Evolutionary conservation across 2,888 invertebrate genomes (phyloP).

Genomic region (Sphinx pinastri): DNA sequence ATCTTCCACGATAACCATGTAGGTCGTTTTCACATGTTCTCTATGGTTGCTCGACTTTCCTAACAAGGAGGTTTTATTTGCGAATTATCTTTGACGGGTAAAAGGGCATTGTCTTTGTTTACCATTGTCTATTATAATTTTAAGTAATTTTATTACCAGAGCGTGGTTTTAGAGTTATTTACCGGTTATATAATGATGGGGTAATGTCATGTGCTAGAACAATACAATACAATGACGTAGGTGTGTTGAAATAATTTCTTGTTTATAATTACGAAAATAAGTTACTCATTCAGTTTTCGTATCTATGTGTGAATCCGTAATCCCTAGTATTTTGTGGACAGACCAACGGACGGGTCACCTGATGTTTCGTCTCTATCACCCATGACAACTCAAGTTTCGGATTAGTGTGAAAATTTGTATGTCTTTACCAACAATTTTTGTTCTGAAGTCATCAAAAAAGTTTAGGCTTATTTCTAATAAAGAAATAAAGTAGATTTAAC

Average conservation of each 20-base stretch:
- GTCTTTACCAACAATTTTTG: no score
- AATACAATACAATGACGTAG: not conserved
- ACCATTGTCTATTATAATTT: slow-evolving; percentile 2
- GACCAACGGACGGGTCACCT: no score
- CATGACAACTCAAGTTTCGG: no score
- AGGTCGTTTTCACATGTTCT: slow-evolving; percentile 37
- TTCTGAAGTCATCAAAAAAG: no score
- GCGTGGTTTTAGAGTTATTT: not conserved
- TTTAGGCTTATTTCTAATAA: no score
- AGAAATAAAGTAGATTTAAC: no score
- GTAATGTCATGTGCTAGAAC: not conserved
- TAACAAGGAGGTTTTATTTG: slow-evolving; percentile 15
- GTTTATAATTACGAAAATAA: no score
- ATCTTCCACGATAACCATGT: slow-evolving; percentile 35
- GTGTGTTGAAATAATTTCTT: not conserved
- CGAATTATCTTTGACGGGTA: slow-evolving; percentile 7
- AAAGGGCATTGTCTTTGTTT: slow-evolving; percentile 21
- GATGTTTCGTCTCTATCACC: no score
- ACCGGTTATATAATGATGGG: not conserved
- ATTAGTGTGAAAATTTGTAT: no score
- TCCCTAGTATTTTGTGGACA: no score
- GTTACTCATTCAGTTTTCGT: no score
- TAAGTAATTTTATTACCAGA: slow-evolving; percentile 1
- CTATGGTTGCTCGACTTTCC: slow-evolving; percentile 21
- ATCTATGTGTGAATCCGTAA: no score